phyloP scores from a whole-genome alignment of 2,888 invertebrate genomes.

The Dorcus parallelipipedus region DNA sequence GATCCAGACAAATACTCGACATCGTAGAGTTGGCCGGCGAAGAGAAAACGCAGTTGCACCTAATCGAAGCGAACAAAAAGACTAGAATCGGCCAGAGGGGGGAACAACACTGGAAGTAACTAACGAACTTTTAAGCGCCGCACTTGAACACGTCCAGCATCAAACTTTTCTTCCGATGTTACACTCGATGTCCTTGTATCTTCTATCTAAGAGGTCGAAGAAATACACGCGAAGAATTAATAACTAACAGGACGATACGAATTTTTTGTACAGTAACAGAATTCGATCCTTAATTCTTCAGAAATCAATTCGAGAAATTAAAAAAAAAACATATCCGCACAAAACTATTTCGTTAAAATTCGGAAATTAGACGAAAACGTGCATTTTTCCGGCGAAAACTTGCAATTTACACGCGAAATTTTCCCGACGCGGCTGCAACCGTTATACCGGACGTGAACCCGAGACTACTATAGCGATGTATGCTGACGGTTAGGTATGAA shows the following conservation, averaged over 20 bases:
- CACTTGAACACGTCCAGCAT: slow-evolving; percentile 10
- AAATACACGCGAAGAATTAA: background rate
- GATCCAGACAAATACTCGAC: slow-evolving; percentile 11
- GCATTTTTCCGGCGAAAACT: no score
- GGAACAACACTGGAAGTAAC: slow-evolving; percentile 15
- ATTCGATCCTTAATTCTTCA: no score
- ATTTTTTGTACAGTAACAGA: no score
- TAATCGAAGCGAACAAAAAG: slow-evolving; percentile 23
- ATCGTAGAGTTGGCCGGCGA: background rate
- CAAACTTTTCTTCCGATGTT: slow-evolving; percentile 16
- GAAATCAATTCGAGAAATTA: no score
- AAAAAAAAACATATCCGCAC: no score
- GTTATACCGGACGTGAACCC: slow-evolving; percentile 23
- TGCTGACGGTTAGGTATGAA: slow-evolving; percentile 30
- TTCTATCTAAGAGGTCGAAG: slow-evolving; percentile 14
- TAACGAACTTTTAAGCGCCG: slow-evolving; percentile 9
- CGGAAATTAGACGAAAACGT: no score
- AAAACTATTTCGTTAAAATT: no score
- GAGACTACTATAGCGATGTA: slow-evolving; percentile 26
- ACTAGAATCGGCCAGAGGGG: slow-evolving; percentile 20
- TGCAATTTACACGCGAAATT: background rate
- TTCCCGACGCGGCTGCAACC: slow-evolving; percentile 10
- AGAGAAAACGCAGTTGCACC: slow-evolving; percentile 31
- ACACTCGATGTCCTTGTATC: slow-evolving; percentile 16
- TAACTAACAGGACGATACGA: background rate